Base-by-base conservation (phyloP, 1,140 invertebrate genomes). In the Drosophila kikkawai region DNA sequence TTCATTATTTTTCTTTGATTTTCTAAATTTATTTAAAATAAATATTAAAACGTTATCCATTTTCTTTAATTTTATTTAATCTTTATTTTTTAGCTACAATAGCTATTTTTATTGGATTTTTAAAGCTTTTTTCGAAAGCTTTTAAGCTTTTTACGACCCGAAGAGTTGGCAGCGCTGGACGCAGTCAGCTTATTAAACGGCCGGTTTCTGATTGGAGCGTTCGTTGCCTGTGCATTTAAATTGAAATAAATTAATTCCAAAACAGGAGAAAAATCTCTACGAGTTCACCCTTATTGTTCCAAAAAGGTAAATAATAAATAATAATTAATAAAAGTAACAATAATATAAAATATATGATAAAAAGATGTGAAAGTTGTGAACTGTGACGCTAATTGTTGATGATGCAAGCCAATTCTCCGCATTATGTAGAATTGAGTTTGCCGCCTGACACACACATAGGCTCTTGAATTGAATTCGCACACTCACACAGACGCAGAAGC, bases 151-250 rank as follows among this genome's bases (percentile, higher is more conserved):
- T 15, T 39, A 42, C 36, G 36, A 39, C 12, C 7, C 19, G 9
- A 58, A 44, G n/a, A 17, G n/a, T 44, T 44, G 39, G 39, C 39
- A 37, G 39, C 15, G 7, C 39, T n/a, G 15, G 15, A n/a, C 39
- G 7, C 15, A 41, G 7, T 41, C 12, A 4, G 39, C 34, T 61
- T 56, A 57, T 56, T 58, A 45, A 66, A 59, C 57, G 34, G 55
- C 53, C 29, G 61, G 57, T 63, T 53, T 55, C 67, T 67, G 32
- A 37, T 61, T 79, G 47, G 70, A 74, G 61, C 76, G 57, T 80
- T 77, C 56, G 71, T 17, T 66, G 78, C 85, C 85, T 90, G 84
- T 87, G 84, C 84, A 87, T 87, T 87, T 87, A 84, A 87, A 37
- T 69, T 60, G 26, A 80, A 36, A 57, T 60, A 42, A 80, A 59